phyloP scores from a whole-genome alignment of 2,888 invertebrate species.

The Cataglyphis livida region DNA sequence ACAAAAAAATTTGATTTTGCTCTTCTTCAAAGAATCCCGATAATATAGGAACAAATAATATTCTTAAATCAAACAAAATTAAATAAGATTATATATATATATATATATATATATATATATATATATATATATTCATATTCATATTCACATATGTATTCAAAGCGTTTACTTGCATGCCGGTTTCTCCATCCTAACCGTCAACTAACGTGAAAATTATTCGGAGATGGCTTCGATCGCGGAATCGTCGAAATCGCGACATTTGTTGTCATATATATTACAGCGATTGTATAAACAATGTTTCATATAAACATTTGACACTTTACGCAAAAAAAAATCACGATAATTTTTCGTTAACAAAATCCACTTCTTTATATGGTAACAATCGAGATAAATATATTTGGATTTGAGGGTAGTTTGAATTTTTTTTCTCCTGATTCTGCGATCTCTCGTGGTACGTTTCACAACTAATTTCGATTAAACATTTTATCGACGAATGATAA shows the following conservation, averaged over 20 bases:
- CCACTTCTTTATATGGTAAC: not conserved
- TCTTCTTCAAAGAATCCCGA: not conserved
- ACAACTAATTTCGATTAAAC: not conserved
- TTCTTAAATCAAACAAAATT: conserved; percentile 51
- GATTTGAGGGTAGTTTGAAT: too few species aligned
- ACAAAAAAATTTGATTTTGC: not conserved
- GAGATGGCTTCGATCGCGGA: not conserved
- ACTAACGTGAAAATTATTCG: not conserved
- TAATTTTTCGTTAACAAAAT: not conserved
- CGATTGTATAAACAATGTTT: not conserved
- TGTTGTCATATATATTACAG: not conserved
- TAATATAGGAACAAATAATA: not conserved
- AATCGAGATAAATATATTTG: not conserved
- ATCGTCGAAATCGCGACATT: not conserved
- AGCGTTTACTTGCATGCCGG: not conserved
- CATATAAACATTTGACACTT: not conserved
- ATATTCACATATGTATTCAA: not conserved
- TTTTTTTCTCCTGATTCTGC: not conserved
- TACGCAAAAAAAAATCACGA: too few species aligned
- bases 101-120: conserved; percentile 46
- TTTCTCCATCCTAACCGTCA: not conserved
- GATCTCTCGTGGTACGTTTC: not conserved
- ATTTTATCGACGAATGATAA: not conserved
- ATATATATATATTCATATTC: conserved; percentile 53
- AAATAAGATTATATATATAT: conserved; percentile 41